Conservation (phyloP, 2,113 vertebrate genomes). For the Otolemur garnettii region DNA sequence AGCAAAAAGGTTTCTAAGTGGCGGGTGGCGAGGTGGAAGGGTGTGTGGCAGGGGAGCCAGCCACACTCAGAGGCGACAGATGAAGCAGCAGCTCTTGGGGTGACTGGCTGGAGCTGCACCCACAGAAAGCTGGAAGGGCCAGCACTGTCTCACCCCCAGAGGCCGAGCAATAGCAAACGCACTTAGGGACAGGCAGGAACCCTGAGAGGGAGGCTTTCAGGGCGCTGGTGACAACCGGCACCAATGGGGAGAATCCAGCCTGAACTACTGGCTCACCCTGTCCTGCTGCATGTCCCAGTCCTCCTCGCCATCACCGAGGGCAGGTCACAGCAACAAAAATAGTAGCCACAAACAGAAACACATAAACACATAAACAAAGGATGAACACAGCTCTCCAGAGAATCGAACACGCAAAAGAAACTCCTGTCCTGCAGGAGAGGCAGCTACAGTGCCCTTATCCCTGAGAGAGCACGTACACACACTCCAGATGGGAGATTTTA, state of each 20-base stretch:
- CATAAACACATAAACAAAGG: neutral
- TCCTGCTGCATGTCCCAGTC: neutral
- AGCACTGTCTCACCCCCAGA: rapidly evolving
- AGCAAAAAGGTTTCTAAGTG: neutral
- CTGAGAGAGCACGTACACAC: no score
- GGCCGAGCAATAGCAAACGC: neutral
- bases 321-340: neutral
- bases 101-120: rapidly evolving
- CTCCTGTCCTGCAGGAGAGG: neutral
- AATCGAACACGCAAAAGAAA: neutral
- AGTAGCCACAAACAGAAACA: neutral
- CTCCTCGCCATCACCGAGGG: neutral
- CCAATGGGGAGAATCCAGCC: neutral
- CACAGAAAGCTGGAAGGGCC: rapidly evolving
- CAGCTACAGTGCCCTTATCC: rapidly evolving
- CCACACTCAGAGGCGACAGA: neutral
- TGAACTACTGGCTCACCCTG: neutral
- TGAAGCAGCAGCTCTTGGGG: neutral
- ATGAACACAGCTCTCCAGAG: neutral
- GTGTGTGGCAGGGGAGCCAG: neutral
- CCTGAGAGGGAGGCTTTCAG: neutral
- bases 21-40: no score
- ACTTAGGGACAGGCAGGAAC: neutral
- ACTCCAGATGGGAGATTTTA: neutral
- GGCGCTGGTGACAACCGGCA: neutral